Base-by-base conservation (phyloP, 2,888 invertebrate genomes). In the Apantesis nais region DNA sequence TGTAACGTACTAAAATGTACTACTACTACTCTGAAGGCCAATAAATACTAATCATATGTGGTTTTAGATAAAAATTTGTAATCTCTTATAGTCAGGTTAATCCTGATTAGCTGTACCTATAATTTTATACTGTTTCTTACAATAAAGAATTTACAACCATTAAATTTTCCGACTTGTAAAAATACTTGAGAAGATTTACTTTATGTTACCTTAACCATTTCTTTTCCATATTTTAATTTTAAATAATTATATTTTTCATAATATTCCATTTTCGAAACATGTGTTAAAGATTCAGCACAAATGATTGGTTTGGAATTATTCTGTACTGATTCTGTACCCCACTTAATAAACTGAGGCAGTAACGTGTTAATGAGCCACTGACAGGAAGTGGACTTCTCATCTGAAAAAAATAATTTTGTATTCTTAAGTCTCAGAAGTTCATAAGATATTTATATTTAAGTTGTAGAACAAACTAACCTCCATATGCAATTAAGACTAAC, bases 141-240 rank as follows among this genome's bases (percentile, higher is more conserved):
- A 22, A 52, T n/a, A 34, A 12, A 55, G 9, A 34, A 11, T 37
- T 66, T 52, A 65, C 3, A 52, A n/a, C 14, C 31, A n/a, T n/a
- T n/a, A n/a, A n/a, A n/a, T n/a, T n/a, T n/a, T n/a, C n/a, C n/a
- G n/a, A n/a, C n/a, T n/a, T n/a, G n/a, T n/a, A n/a, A n/a, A n/a
- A n/a, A n/a, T n/a, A n/a, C n/a, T n/a, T n/a, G n/a, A n/a, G n/a
- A n/a, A n/a, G n/a, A 52, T 44, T 34, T 5, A 34, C 31, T 3
- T 31, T 25, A 16, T 55, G 55, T 75, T 84, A 89, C 97, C 95
- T 97, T 95, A 16, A 98, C 96, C 87, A 98, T 96, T 74, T 96
- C 93, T 72, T 95, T 93, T 0, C 97, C 97, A 96, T 99, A 98
- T 89, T 97, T 98, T 2, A 93, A 85, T 88, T 99, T 99, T 14